Conservation (phyloP, 2,113 vertebrate species). For the Paradisaea rubra region DNA sequence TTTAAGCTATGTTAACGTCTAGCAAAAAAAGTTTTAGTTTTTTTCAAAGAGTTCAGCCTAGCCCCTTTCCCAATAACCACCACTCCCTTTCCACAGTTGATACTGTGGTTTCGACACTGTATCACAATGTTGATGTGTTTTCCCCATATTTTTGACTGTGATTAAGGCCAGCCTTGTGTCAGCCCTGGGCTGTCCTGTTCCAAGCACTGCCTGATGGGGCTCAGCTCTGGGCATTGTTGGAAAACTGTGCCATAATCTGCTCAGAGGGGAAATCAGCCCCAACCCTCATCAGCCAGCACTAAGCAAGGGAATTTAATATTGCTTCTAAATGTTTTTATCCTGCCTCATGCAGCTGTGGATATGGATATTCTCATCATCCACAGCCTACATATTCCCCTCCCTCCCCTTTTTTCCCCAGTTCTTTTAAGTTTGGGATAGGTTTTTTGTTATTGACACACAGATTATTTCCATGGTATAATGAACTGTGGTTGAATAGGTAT, state of each 20-base stretch:
- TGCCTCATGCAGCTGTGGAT: not conserved
- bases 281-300: not conserved
- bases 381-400: not conserved
- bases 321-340: not conserved
- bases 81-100: not conserved
- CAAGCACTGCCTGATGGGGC: not conserved
- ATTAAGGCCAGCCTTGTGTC: not conserved
- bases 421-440: not conserved
- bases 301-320: not conserved
- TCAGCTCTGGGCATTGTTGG: not conserved
- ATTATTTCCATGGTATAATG: not conserved
- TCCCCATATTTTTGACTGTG: not conserved
- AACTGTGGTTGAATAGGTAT: not conserved
- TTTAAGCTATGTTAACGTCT: not conserved
- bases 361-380: not conserved
- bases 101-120: not conserved
- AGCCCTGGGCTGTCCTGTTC: not conserved
- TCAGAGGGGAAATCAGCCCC: not conserved
- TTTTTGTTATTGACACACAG: not conserved
- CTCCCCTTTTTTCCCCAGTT: fast-evolving
- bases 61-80: not conserved
- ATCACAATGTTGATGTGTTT: not conserved
- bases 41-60: not conserved
- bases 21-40: not conserved
- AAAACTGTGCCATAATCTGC: not conserved